Conservation (phyloP, 2,888 invertebrate genomes). For the Agonopterix subpropinquella region DNA sequence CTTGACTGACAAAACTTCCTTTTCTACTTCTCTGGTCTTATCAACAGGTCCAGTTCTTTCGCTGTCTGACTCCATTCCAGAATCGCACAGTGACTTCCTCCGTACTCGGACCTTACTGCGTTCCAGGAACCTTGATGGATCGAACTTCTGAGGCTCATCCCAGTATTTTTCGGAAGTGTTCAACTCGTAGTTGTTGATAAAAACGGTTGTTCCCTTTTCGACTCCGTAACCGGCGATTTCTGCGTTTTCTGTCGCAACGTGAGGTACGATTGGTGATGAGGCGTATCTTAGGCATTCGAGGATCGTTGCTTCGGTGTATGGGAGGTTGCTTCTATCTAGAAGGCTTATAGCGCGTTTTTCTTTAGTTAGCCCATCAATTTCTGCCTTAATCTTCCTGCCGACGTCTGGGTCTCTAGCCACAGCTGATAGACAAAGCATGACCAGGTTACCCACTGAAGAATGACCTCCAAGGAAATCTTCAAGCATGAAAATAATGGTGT, state of each 20-base stretch:
- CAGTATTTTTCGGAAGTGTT: slow-evolving; percentile 85
- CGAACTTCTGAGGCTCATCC: slow-evolving; percentile 82
- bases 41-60: slow-evolving; percentile 37
- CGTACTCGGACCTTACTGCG: slow-evolving; percentile 43
- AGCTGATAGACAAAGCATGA: slow-evolving; percentile 84
- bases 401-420: slow-evolving; percentile 81
- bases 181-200: slow-evolving; percentile 89
- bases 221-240: slow-evolving; percentile 82
- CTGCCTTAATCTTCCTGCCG: slow-evolving; percentile 78
- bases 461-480: slow-evolving; percentile 94
- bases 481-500: slow-evolving; percentile 87
- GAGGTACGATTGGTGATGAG: slow-evolving; percentile 93
- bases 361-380: slow-evolving; percentile 79
- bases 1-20: slow-evolving; percentile 55
- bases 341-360: slow-evolving; percentile 76
- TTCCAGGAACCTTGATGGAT: slow-evolving; percentile 84
- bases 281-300: slow-evolving; percentile 86
- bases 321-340: slow-evolving; percentile 79
- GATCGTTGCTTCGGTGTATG: slow-evolving; percentile 88
- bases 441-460: slow-evolving; percentile 89
- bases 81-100: slow-evolving; percentile 70
- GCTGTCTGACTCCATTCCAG: slow-evolving; percentile 72
- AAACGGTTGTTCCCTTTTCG: slow-evolving; percentile 85
- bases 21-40: slow-evolving; percentile 37
- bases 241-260: slow-evolving; percentile 87